Evolutionary conservation across 2,113 vertebrate species (phyloP).

Genomic region (Amia ocellicauda): DNA sequence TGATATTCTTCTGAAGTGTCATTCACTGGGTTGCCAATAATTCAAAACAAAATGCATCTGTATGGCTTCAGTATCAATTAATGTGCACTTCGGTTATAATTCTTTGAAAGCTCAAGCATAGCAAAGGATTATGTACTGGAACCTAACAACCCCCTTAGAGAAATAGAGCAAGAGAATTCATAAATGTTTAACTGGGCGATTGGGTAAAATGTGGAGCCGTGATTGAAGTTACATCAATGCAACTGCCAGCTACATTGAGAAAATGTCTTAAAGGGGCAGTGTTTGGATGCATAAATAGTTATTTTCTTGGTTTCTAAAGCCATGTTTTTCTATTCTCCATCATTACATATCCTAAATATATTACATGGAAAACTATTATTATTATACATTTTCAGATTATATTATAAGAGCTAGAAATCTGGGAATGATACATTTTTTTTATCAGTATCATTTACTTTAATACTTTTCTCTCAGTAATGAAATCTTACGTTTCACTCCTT

Average conservation of each 20-base stretch:
- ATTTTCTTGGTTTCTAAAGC: neutral
- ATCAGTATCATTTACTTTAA: too few species aligned
- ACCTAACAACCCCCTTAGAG: constrained; percentile 54
- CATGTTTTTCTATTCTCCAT: neutral
- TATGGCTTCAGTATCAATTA: neutral
- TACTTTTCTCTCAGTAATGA: too few species aligned
- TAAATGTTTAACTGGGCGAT: constrained; percentile 58
- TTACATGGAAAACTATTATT: too few species aligned
- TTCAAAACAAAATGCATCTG: too few species aligned
- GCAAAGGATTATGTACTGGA: constrained; percentile 53
- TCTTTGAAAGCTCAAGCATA: neutral
- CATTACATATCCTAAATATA: too few species aligned
- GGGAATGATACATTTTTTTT: too few species aligned
- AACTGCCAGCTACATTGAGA: neutral
- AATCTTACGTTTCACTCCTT: too few species aligned
- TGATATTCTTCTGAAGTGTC: too few species aligned
- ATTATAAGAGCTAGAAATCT: too few species aligned
- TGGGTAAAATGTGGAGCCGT: constrained; percentile 24
- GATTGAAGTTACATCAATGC: constrained; percentile 3
- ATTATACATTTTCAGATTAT: too few species aligned
- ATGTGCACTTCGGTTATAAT: neutral
- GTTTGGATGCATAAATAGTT: too few species aligned
- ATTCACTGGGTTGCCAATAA: too few species aligned
- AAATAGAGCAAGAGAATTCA: constrained; percentile 56
- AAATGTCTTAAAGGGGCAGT: neutral